These are phyloP conservation scores for Dryobotodes eremita DNA, from an alignment of 2,888 invertebrate genomes.

Conservation along the genomic window DNA sequence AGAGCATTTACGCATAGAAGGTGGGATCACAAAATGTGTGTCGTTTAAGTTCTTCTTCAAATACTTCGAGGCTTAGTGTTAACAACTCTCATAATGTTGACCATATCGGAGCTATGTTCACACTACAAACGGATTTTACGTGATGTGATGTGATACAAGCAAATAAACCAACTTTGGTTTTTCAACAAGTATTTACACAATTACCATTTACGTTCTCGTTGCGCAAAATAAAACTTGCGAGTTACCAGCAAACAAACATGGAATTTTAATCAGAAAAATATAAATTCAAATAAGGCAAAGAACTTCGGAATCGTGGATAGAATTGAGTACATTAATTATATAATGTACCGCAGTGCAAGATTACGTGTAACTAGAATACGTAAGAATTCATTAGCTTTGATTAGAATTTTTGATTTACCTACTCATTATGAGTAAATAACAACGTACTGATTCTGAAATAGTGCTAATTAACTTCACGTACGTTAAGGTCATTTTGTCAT, in stretches of 20 bases:
- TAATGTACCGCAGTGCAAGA: constrained; percentile 35
- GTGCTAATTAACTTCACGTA: not conserved
- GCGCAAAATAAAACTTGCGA: constrained; percentile 32
- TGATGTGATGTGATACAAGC: constrained; percentile 15
- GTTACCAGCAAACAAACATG: constrained; percentile 32
- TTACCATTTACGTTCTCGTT: constrained; percentile 26
- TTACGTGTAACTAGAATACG: constrained; percentile 23
- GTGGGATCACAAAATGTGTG: not conserved
- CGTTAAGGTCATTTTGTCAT: not conserved
- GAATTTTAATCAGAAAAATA: constrained; percentile 49
- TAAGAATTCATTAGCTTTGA: constrained; percentile 19
- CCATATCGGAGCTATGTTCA: constrained; percentile 39
- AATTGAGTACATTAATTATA: constrained; percentile 51
- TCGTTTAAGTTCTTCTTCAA: constrained; percentile 28
- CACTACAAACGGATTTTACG: constrained; percentile 35
- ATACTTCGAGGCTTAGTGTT: constrained; percentile 26
- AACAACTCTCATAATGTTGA: constrained; percentile 21
- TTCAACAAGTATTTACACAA: constrained; percentile 35
- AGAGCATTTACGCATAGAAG: not conserved
- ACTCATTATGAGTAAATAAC: constrained; percentile 16
- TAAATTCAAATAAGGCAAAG: constrained; percentile 31
- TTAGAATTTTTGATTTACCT: constrained; percentile 27
- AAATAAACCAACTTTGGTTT: constrained; percentile 41
- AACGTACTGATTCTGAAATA: not conserved
- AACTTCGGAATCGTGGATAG: constrained; percentile 30